These are phyloP conservation scores for Heteromyza rotundicornis DNA, from an alignment of 2,888 invertebrate species.

Conservation along the genomic window DNA sequence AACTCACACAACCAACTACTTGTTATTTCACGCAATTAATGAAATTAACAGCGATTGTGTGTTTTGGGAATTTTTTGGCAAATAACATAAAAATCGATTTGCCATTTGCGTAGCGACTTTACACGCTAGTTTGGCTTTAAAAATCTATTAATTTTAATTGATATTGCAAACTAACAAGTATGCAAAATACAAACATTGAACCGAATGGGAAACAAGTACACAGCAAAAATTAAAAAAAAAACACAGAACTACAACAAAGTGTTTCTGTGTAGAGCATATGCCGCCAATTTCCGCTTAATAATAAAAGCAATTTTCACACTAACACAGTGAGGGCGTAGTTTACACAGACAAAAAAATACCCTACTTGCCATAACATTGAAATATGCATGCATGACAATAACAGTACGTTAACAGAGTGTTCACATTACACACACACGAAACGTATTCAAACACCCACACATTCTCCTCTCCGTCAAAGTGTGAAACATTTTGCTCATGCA, in stretches of 20 bases:
- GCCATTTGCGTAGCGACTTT: no score
- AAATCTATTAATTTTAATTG: slow-evolving; percentile 2
- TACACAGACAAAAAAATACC: not conserved
- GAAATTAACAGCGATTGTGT: no score
- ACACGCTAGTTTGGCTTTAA: not conserved
- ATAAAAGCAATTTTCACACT: not conserved
- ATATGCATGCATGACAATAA: slow-evolving; percentile 1
- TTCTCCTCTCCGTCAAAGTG: not conserved
- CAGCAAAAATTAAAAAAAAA: not conserved
- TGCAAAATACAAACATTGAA: not conserved
- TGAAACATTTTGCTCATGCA: not conserved
- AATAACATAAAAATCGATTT: no score
- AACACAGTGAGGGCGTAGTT: not conserved
- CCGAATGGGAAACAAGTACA: not conserved
- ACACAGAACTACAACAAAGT: no score
- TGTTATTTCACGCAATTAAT: no score
- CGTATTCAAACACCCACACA: not conserved
- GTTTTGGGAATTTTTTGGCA: no score
- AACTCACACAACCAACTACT: no score
- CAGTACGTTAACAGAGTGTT: not conserved
- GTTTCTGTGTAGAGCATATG: no score
- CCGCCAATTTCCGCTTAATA: not conserved
- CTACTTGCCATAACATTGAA: not conserved
- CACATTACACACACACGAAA: not conserved
- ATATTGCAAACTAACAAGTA: not conserved